Evolutionary conservation across 64 coral and sea anemone species (phyloP), one percentile per base, ranked within the genome.

Genomic region (Pachyseris speciosa): DNA sequence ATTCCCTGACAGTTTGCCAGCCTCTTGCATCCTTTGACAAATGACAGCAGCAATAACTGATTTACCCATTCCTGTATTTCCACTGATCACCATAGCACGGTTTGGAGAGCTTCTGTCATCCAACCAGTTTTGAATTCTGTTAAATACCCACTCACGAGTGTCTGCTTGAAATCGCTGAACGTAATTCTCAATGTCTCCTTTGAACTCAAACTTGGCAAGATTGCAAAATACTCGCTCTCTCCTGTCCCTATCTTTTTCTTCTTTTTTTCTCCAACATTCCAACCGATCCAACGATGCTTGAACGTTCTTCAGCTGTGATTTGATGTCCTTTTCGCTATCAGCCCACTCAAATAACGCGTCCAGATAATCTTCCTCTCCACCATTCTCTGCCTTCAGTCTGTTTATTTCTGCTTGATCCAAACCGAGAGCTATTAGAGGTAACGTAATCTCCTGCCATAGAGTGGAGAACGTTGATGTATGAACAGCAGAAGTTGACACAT

Each of bases 331-430:
- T 30, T 83, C 78, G 26, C 68, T 65, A 64, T 80, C 59, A 37
- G 58, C 20, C 87, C 87, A 88, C 32, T 88, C 86, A 44, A 40
- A n/a, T 2, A 88, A 61, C 40, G 43, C 53, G 7, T 22, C 30
- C 75, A 37, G 64, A 52, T 90, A 80, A 44, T 92, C 80, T 37
- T 69, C 37, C 43, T 64, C 60, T 20, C 90, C 80, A 19, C 83
- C 50, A 15, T 79, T 58, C 72, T 67, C 52, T 20, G 51, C 67
- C 57, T 92, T 85, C 26, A 92, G 39, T 63, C 45, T 65, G 33
- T 92, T 80, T 60, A 92, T 74, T 34, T 73, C 83, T 33, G 45
- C 64, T 47, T 86, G 90, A 86, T 84, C 69, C 49, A 86, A 61
- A 8, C 90, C 83, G 22, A 92, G 60, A 29, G 41, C 37, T 2